Percentiles rank a stretch among this genome's conserved stretches.
Conservation (phyloP, 2,888 invertebrate species). For the Acrobeloides nanus region DNA sequence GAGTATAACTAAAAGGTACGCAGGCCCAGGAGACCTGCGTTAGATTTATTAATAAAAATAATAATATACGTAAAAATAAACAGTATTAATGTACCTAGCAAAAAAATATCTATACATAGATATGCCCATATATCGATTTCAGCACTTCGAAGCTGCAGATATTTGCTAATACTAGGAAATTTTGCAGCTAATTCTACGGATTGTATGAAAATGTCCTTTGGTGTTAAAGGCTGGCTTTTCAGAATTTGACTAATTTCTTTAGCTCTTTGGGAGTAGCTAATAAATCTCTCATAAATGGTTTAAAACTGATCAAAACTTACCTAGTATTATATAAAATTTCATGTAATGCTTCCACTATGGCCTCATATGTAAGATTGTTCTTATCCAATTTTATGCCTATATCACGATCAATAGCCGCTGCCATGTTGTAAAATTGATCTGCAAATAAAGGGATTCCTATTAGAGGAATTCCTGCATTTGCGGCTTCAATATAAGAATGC, state of each 20-base stretch:
- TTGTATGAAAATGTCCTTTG: slow-evolving; percentile 16
- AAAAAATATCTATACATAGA: background rate
- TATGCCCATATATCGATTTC: background rate
- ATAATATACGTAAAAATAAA: too few relatives aligned
- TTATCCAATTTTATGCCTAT: slow-evolving; percentile 10
- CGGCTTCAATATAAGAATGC: slow-evolving; percentile 30
- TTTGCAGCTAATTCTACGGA: slow-evolving; percentile 23
- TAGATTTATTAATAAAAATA: too few relatives aligned
- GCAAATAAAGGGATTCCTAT: slow-evolving; percentile 30
- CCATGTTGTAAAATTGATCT: slow-evolving; percentile 25
- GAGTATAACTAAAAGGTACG: too few relatives aligned
- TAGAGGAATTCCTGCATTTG: slow-evolving; percentile 30
- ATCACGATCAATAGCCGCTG: slow-evolving; percentile 9
- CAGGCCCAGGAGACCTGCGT: too few relatives aligned
- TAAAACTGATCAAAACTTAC: background rate
- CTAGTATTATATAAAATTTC: slow-evolving; percentile 10
- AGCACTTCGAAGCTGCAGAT: slow-evolving; percentile 3
- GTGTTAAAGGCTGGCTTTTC: slow-evolving; percentile 14
- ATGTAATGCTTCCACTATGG: slow-evolving; percentile 6
- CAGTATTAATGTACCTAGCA: too few relatives aligned
- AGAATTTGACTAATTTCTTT: slow-evolving; percentile 20
- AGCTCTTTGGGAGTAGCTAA: slow-evolving; percentile 19
- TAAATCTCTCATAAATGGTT: slow-evolving; percentile 9
- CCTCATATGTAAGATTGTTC: slow-evolving; percentile 9
- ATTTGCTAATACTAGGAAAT: slow-evolving; percentile 10